Conservation (phyloP, 2,888 invertebrate genomes). For the Tetragnatha montana region DNA sequence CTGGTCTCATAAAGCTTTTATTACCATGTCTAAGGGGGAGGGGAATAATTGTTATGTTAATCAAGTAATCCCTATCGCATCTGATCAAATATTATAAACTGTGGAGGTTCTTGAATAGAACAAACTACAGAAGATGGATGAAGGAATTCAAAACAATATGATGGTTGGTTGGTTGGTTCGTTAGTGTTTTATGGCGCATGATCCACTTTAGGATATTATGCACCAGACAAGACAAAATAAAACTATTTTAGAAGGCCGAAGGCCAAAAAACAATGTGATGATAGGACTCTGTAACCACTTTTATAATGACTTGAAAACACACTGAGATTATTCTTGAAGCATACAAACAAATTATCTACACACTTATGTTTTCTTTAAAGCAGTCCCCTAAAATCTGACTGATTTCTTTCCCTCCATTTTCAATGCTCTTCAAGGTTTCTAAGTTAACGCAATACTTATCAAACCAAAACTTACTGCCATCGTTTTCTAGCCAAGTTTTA, state of each 20-base stretch:
- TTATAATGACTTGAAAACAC: slow-evolving; percentile 55
- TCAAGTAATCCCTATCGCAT: slow-evolving; percentile 28
- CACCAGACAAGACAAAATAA: no score
- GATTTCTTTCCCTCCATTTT: slow-evolving; percentile 47
- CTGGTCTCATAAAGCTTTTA: slow-evolving; percentile 15
- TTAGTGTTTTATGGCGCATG: no score
- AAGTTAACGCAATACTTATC: slow-evolving; percentile 28
- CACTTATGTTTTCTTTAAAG: slow-evolving; percentile 41
- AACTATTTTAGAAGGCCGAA: no score
- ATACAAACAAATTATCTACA: slow-evolving; percentile 54
- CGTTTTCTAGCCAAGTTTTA: slow-evolving; percentile 43
- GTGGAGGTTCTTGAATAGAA: slow-evolving; percentile 41
- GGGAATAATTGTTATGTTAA: slow-evolving; percentile 50
- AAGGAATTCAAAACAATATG: slow-evolving; percentile 44
- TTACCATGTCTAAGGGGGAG: slow-evolving; percentile 4
- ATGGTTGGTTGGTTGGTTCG: no score
- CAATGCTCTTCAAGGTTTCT: slow-evolving; percentile 32
- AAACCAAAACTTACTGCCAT: slow-evolving; percentile 35
- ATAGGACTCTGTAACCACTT: slow-evolving; percentile 52
- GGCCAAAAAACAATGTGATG: slow-evolving; percentile 18
- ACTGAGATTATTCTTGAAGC: slow-evolving; percentile 53
- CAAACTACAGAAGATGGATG: slow-evolving; percentile 62
- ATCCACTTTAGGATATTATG: no score
- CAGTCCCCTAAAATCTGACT: slow-evolving; percentile 30
- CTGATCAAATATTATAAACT: slow-evolving; percentile 62